Evolutionary conservation across 2,113 vertebrate genomes (phyloP).

Genomic region (Thunnus maccoyii): DNA sequence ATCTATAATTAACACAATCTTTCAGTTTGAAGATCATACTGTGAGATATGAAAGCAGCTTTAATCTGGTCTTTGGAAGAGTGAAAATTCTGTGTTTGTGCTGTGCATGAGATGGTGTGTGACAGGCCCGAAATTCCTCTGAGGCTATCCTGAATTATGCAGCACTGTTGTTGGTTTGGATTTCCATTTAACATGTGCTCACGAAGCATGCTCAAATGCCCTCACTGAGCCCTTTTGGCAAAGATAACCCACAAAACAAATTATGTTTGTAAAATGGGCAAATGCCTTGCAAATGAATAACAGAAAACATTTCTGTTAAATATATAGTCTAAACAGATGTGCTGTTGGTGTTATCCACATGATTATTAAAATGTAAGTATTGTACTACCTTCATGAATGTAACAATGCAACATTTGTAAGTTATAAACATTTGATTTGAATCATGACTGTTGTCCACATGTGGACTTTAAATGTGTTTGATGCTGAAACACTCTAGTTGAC

Average conservation of each 20-base stretch:
- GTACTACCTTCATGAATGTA: background rate
- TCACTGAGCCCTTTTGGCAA: background rate
- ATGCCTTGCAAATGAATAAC: too few species aligned
- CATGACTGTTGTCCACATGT: background rate
- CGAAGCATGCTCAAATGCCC: background rate
- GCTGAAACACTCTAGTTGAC: background rate
- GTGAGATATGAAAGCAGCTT: background rate
- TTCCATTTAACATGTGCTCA: slow-evolving; percentile 17
- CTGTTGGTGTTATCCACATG: background rate
- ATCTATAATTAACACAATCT: background rate
- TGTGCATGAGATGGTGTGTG: slow-evolving; percentile 11
- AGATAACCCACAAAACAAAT: background rate
- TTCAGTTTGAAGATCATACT: background rate
- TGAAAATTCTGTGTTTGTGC: background rate
- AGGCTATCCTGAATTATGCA: slow-evolving; percentile 43
- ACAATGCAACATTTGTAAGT: background rate
- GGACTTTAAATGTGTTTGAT: background rate
- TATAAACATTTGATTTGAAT: background rate
- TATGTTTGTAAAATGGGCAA: too few species aligned
- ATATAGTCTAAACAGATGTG: background rate
- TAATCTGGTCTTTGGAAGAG: too few species aligned
- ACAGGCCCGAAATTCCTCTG: slow-evolving; percentile 41
- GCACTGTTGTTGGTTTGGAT: slow-evolving; percentile 17
- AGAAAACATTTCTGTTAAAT: too few species aligned
- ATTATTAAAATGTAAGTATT: too few species aligned